Percentiles rank a stretch among this genome's conserved stretches.
Evolutionary conservation across 2,113 vertebrate genomes (phyloP).

Genomic region (Cricetomys ansorgei): DNA sequence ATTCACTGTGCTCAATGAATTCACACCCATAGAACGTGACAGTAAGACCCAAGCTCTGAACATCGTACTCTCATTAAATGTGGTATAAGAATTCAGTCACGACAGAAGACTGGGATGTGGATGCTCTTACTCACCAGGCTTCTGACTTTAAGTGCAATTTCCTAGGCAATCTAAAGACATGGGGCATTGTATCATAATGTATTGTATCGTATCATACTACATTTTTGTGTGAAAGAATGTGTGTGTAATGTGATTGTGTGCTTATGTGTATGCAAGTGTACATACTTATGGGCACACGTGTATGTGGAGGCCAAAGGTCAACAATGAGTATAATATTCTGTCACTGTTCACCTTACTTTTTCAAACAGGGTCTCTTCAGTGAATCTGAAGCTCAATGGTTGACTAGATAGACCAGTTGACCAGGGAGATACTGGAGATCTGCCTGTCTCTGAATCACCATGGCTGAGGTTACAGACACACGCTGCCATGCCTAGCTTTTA

Average conservation of each 20-base stretch:
- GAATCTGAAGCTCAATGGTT: neutral
- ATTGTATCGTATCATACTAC: neutral
- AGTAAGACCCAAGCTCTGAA: neutral
- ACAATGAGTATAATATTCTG: neutral
- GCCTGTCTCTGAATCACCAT: neutral
- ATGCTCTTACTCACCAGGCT: neutral
- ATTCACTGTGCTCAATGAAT: neutral
- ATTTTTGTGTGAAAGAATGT: neutral
- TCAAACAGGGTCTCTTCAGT: neutral
- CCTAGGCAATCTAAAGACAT: neutral
- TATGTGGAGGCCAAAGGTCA: neutral
- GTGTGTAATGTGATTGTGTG: neutral
- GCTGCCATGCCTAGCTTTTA: neutral
- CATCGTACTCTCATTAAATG: accelerated
- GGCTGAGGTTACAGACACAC: neutral
- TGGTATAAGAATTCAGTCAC: neutral
- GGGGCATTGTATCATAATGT: neutral
- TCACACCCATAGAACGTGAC: neutral
- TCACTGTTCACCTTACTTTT: neutral
- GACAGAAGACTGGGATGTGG: neutral
- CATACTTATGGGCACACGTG: neutral
- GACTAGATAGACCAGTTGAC: neutral
- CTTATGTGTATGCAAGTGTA: neutral
- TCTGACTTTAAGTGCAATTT: neutral
- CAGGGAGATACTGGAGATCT: neutral